Evolutionary conservation across 1,140 invertebrate species (phyloP), one percentile per base, ranked within the genome.

Genomic region (Arctopsyche grandis): DNA sequence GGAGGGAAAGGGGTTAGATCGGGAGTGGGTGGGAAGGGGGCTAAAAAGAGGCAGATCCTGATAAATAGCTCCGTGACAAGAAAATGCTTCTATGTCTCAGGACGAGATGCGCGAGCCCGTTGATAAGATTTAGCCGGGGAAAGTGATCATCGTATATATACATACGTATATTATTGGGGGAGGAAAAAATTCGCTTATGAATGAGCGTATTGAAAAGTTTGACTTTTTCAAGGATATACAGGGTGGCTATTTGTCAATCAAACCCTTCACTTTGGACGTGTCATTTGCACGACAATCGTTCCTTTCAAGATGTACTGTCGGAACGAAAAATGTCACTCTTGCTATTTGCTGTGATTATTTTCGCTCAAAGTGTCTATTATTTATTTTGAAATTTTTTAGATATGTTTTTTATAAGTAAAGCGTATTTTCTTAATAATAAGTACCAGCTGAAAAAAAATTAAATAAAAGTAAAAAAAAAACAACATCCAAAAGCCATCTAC

Each of bases 61-160:
- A 78, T 81, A 76, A 79, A 79, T 81, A 78, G 70, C 73, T 66
- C 43, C 77, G 48, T 76, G 80, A 81, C 80, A 81, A 81, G 80
- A 81, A 79, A 81, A 81, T 78, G 80, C 80, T 81, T 81, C 80
- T 81, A 78, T 69, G 73, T 74, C 70, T 70, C 44, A 16, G n/a
- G n/a, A 21, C 22, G 38, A 52, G 58, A 76, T 77, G 60, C 19
- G 63, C 38, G 56, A 26, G 71, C 38, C 24, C 24, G 22, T 43
- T 58, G 75, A 79, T 74, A 74, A 48, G 71, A 74, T 74, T 74
- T 48, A 56, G 21, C 3, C 43, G 48, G 24, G 22, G n/a, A 56
- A 29, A 56, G 44, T 74, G 71, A 74, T 74, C 71, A 74, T 46
- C 48, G 24, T 26, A 74, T 56, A 52, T 74, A 5, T 70, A 7